A percentile compares a stretch with the other conserved stretches of the same genome.
Evolutionary conservation across 2,888 invertebrate species (phyloP).

Genomic region (Orchestes rusci): DNA sequence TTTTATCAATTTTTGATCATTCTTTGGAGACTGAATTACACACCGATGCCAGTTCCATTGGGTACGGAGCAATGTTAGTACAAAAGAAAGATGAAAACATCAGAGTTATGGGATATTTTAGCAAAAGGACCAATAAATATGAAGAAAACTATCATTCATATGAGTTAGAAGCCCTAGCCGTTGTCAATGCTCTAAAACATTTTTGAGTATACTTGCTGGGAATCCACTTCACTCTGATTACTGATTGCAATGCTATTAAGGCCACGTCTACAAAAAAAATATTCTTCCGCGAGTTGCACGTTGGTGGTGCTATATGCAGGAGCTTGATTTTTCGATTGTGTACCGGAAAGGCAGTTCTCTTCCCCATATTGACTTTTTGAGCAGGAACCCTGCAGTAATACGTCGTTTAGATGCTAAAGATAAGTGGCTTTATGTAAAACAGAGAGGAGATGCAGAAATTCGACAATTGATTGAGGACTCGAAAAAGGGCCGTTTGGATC

Average conservation of each 20-base stretch:
- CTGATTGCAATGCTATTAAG: constrained; percentile 35
- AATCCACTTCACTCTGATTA: constrained; percentile 26
- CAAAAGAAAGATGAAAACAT: constrained; percentile 2
- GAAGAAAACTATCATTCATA: constrained; percentile 26
- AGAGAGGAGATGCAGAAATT: constrained; percentile 11
- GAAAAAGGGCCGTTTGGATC: constrained; percentile 25
- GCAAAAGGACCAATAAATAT: constrained; percentile 17
- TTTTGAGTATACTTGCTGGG: constrained; percentile 32
- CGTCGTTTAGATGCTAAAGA: constrained; percentile 1
- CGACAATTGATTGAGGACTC: constrained; percentile 2
- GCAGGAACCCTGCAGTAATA: constrained; percentile 17
- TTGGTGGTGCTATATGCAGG: constrained; percentile 34
- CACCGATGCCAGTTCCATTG: constrained; percentile 31
- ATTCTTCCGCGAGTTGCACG: constrained; percentile 29
- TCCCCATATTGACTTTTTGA: constrained; percentile 21
- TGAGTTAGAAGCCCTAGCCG: constrained; percentile 34
- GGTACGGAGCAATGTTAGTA: constrained; percentile 27
- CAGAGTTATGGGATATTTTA: constrained; percentile 26
- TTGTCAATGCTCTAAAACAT: constrained; percentile 29
- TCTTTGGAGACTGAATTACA: constrained; percentile 30
- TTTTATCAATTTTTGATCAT: constrained; percentile 22
- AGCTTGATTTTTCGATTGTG: constrained; percentile 26
- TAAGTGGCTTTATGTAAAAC: constrained; percentile 22
- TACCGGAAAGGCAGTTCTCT: constrained; percentile 22
- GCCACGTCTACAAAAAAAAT: constrained; percentile 29